Conservation (phyloP, 2,888 invertebrate species). For the Altica lythri region DNA sequence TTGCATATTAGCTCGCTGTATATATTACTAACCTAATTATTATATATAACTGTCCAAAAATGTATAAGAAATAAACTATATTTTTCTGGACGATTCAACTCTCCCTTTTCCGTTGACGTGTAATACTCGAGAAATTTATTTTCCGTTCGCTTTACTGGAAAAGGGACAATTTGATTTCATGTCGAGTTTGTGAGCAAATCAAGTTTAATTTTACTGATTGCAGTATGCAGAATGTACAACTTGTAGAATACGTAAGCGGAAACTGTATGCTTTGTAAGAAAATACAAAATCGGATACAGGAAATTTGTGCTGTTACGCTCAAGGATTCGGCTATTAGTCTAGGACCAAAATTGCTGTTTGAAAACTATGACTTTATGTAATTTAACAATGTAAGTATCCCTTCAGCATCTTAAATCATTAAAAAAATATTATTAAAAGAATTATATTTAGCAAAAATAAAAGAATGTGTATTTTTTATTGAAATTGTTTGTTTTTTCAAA, state of each 20-base stretch:
- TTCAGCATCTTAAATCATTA: too few relatives aligned
- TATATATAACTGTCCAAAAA: too few relatives aligned
- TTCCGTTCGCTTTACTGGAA: slow-evolving; percentile 37
- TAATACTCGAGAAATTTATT: slow-evolving; percentile 32
- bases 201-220: slow-evolving; percentile 45
- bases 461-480: too few relatives aligned
- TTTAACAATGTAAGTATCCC: too few relatives aligned
- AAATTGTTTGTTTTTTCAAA: too few relatives aligned
- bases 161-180: slow-evolving; percentile 43
- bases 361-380: too few relatives aligned
- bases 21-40: too few relatives aligned
- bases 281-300: slow-evolving; percentile 32
- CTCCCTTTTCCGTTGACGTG: slow-evolving; percentile 7
- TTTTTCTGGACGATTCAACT: neutral
- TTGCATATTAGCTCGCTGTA: too few relatives aligned
- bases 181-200: slow-evolving; percentile 41
- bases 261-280: slow-evolving; percentile 38
- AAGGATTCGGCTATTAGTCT: slow-evolving; percentile 7
- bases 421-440: too few relatives aligned
- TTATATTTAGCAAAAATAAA: too few relatives aligned
- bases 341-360: neutral
- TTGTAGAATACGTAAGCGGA: slow-evolving; percentile 41
- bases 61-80: too few relatives aligned
- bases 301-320: slow-evolving; percentile 17
- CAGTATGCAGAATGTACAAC: slow-evolving; percentile 43